These are phyloP conservation scores for Peucedramus taeniatus DNA, from an alignment of 2,113 vertebrate genomes.

Conservation along the genomic window DNA sequence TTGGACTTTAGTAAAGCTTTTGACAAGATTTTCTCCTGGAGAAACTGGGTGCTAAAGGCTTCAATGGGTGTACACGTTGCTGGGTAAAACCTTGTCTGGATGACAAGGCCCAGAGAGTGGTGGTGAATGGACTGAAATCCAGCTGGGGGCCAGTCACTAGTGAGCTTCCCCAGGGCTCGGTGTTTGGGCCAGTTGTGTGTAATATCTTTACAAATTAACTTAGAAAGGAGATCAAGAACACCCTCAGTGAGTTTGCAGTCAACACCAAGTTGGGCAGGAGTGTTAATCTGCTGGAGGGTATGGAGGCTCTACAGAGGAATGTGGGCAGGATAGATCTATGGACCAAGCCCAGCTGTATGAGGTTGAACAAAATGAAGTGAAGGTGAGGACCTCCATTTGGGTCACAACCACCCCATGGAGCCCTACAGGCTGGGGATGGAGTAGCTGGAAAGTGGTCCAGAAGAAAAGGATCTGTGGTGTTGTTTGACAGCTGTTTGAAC, in stretches of 20 bases:
- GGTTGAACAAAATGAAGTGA: not conserved
- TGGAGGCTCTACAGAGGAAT: not conserved
- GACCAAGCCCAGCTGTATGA: not conserved
- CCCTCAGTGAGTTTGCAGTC: accelerated
- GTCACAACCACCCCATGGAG: not conserved
- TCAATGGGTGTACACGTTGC: not conserved
- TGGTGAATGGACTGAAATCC: not conserved
- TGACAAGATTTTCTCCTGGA: not conserved
- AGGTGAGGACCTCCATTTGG: not conserved
- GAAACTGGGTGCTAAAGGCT: not conserved
- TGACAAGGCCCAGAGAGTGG: not conserved
- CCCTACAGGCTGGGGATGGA: not conserved
- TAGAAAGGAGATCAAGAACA: not conserved
- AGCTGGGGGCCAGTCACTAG: not conserved
- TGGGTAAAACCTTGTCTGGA: not conserved
- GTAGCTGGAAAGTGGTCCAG: not conserved
- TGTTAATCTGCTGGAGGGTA: not conserved
- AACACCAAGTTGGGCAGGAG: accelerated
- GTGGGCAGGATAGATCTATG: not conserved
- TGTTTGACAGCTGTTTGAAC: not conserved
- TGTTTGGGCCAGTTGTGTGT: not conserved
- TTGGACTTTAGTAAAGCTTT: not conserved
- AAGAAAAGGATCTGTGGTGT: not conserved
- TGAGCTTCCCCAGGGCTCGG: not conserved
- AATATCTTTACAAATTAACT: not conserved